These are phyloP conservation scores for Zosterops hypoxanthus DNA, from an alignment of 2,113 vertebrate genomes.

Conservation along the genomic window DNA sequence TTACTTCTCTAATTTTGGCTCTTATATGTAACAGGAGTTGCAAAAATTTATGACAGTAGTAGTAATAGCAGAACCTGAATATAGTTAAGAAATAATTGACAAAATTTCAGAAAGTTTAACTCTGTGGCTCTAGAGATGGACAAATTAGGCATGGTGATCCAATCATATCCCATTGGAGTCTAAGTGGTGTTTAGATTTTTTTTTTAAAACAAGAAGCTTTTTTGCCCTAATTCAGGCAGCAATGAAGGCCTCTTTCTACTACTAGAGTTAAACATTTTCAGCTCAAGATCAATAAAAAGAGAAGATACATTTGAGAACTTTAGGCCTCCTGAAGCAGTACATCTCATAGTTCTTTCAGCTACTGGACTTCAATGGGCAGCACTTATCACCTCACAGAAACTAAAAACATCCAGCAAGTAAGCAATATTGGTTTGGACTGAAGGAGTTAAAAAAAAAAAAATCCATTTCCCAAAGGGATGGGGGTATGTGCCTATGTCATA, in stretches of 20 bases:
- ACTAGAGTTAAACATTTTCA: background rate
- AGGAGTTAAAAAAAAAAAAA: background rate
- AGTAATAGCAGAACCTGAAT: background rate
- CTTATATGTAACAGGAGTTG: background rate
- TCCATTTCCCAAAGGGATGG: background rate
- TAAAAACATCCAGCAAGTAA: background rate
- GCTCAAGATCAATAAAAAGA: background rate
- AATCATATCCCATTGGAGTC: fast-evolving
- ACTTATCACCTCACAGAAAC: background rate
- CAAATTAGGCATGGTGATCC: background rate
- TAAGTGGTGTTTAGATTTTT: background rate
- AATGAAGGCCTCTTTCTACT: background rate
- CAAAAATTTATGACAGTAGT: background rate
- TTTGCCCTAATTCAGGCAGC: background rate
- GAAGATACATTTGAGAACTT: background rate
- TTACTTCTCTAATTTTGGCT: background rate
- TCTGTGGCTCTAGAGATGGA: background rate
- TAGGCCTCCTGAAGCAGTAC: background rate
- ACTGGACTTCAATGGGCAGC: background rate
- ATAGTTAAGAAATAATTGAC: background rate
- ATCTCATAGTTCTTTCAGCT: background rate
- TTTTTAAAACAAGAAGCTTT: background rate
- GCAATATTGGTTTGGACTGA: background rate
- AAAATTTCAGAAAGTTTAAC: background rate
- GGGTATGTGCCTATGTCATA: background rate